Conservation (phyloP, 2,113 vertebrate species). For the Pogonocichla stellata region DNA sequence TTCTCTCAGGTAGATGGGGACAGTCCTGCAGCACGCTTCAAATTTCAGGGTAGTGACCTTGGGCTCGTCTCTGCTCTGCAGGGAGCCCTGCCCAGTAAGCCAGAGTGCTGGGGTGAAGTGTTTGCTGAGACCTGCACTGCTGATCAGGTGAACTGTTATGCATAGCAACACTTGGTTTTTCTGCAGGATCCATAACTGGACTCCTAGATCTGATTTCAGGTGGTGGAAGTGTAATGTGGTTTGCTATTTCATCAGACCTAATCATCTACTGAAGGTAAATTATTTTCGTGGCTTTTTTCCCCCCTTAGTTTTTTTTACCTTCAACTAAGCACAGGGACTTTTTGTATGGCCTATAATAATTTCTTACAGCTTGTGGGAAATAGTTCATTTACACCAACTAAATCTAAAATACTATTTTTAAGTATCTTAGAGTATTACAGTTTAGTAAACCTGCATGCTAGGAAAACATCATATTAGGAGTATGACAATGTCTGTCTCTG, state of each 20-base stretch:
- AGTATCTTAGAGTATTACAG: neutral
- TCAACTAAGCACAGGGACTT: neutral
- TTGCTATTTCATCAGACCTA: neutral
- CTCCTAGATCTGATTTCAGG: neutral
- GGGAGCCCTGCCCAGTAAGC: neutral
- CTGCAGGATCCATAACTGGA: neutral
- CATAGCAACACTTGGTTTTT: neutral
- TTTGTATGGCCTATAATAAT: neutral
- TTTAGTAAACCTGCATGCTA: neutral
- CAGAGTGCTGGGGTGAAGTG: slow-evolving; percentile 1
- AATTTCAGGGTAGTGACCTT: slow-evolving; percentile 30
- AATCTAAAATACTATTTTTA: neutral
- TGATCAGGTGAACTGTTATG: slow-evolving; percentile 27
- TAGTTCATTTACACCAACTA: neutral
- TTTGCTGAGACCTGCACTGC: slow-evolving; percentile 34
- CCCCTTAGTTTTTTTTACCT: neutral
- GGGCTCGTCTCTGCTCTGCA: neutral
- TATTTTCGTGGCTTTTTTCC: neutral
- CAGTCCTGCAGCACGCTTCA: neutral
- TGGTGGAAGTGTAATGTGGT: fast-evolving
- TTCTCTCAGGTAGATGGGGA: neutral
- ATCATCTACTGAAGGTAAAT: neutral
- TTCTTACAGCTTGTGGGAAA: neutral
- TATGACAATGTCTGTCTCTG: neutral
- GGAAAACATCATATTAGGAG: neutral